Evolutionary conservation across 2,888 invertebrate genomes (phyloP).

Genomic region (Cristatella mucedo): DNA sequence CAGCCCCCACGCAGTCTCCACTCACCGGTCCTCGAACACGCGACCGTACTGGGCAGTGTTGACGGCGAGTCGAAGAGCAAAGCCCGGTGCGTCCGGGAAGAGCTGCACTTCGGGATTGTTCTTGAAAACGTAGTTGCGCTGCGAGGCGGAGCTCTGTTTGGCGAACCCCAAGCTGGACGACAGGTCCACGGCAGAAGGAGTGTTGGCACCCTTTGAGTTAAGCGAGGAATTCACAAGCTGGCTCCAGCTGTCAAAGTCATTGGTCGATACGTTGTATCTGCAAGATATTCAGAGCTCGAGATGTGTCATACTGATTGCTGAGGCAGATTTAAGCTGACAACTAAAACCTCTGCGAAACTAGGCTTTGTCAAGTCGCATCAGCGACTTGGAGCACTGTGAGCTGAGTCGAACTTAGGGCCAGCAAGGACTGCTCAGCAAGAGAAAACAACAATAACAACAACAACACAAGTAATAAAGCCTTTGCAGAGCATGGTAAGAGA

Average conservation of each 20-base stretch:
- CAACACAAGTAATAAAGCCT: too few species aligned
- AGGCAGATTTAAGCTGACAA: too few species aligned
- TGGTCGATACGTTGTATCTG: conserved; percentile 36
- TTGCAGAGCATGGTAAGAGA: too few species aligned
- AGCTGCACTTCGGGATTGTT: conserved; percentile 31
- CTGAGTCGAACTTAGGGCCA: too few species aligned
- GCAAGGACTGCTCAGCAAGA: too few species aligned
- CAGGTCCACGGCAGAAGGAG: conserved; percentile 18
- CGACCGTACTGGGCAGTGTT: conserved; percentile 37
- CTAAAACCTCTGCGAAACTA: too few species aligned
- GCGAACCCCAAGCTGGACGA: conserved; percentile 20
- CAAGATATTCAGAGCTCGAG: conserved; percentile 2
- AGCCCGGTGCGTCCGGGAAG: conserved; percentile 21
- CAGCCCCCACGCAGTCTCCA: too few species aligned
- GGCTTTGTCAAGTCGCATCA: too few species aligned
- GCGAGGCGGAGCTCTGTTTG: conserved; percentile 16
- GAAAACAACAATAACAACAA: too few species aligned
- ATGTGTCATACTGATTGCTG: too few species aligned
- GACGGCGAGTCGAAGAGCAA: conserved; percentile 28
- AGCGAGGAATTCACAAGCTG: conserved; percentile 16
- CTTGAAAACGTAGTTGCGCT: conserved; percentile 28
- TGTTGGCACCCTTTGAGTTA: conserved; percentile 13
- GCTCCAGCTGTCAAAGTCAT: conserved; percentile 31
- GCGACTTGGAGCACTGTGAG: too few species aligned
- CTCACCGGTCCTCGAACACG: conserved; percentile 36